Percentiles rank a stretch among this genome's conserved stretches.
Evolutionary conservation across 2,113 vertebrate species (phyloP).

Genomic region (Ceratotherium simum): DNA sequence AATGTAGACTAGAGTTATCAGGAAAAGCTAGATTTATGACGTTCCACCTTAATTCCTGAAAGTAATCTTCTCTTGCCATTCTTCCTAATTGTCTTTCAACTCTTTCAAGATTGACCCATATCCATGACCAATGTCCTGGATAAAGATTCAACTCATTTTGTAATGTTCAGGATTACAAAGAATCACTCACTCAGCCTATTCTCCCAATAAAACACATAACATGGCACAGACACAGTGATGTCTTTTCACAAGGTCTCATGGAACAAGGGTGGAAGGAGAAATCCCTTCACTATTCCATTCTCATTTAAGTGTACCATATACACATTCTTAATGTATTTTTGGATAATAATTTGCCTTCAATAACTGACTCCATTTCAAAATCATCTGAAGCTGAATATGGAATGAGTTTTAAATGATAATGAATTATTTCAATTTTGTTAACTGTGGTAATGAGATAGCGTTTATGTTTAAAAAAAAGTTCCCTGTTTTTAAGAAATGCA

Average conservation of each 20-base stretch:
- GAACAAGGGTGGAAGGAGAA: neutral
- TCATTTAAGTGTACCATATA: neutral
- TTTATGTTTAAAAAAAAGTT: neutral
- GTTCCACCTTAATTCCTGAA: neutral
- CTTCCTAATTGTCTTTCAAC: conserved; percentile 12
- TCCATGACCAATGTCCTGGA: neutral
- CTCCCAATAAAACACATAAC: neutral
- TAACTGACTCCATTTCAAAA: conserved; percentile 15
- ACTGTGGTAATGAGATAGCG: neutral
- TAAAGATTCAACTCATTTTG: neutral
- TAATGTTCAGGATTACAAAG: neutral
- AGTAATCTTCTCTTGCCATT: neutral
- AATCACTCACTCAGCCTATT: neutral
- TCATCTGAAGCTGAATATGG: conserved; percentile 30
- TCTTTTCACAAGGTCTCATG: neutral
- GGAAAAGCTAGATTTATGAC: neutral
- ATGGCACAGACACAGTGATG: neutral
- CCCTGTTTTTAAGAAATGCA: neutral
- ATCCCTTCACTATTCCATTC: neutral
- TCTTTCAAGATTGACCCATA: neutral
- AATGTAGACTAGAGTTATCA: neutral
- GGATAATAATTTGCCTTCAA: neutral
- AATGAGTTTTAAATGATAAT: conserved; percentile 6
- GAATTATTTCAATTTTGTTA: neutral
- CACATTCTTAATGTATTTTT: conserved; percentile 33